These are phyloP conservation scores for Contarinia nasturtii DNA, from an alignment of 1,140 invertebrate genomes.

Conservation along the genomic window DNA sequence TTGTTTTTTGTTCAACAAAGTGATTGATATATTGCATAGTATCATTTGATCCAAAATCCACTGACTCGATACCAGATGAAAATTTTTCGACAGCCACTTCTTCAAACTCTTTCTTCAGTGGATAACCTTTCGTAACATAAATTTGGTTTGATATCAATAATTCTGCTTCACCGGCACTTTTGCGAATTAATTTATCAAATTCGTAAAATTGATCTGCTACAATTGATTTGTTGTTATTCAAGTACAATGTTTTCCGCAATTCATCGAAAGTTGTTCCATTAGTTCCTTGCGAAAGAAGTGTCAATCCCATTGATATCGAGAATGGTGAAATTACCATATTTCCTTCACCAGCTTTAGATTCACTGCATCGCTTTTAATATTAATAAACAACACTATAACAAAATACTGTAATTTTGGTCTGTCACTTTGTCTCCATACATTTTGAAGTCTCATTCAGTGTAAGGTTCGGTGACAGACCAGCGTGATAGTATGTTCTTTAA, in stretches of 20 bases:
- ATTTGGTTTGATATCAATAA: constrained; percentile 12
- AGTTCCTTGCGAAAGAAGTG: neutral
- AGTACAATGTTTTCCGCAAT: neutral
- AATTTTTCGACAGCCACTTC: constrained; percentile 10
- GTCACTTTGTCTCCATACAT: neutral
- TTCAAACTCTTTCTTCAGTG: neutral
- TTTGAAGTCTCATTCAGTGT: too few relatives aligned
- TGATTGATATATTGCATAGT: constrained; percentile 35
- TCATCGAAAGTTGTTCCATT: neutral
- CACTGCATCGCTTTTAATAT: neutral
- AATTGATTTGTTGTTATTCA: neutral
- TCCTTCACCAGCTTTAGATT: neutral
- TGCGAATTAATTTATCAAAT: neutral
- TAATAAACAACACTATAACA: too few relatives aligned
- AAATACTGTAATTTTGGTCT: neutral
- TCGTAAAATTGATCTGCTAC: neutral
- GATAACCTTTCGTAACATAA: constrained; percentile 5
- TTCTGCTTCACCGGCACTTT: neutral
- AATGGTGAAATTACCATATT: neutral
- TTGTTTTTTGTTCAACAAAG: constrained; percentile 41
- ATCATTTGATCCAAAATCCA: constrained; percentile 29
- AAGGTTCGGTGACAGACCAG: too few relatives aligned
- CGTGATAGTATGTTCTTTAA: too few relatives aligned
- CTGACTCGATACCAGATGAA: constrained; percentile 21
- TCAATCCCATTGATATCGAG: neutral